These are phyloP conservation scores for Valencia hispanica DNA, from an alignment of 2,797 vertebrate species.

Conservation along the genomic window DNA sequence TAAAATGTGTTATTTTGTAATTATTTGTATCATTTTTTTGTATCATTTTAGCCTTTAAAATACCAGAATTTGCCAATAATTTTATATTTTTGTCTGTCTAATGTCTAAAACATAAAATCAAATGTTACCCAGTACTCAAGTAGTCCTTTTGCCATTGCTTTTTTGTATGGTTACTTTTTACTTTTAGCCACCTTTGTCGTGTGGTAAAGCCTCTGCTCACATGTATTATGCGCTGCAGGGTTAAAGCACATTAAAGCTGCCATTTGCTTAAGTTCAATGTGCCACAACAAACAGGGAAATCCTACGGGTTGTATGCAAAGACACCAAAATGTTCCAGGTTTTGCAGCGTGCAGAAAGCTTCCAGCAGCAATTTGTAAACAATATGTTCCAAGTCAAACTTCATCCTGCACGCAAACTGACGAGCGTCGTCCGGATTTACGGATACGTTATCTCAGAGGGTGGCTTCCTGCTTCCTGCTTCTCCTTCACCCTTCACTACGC, in stretches of 20 bases:
- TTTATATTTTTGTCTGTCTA: no score
- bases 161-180: no score
- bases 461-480: constrained; percentile 40
- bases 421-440: constrained; percentile 48
- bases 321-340: neutral
- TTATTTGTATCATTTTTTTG: no score
- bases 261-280: constrained; percentile 43
- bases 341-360: constrained; percentile 25
- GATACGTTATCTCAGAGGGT: constrained; percentile 40
- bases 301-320: constrained; percentile 39
- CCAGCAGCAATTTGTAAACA: constrained; percentile 53
- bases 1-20: no score
- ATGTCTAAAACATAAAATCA: no score
- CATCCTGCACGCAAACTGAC: constrained; percentile 33
- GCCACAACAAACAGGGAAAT: constrained; percentile 37
- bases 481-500: constrained; percentile 13
- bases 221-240: constrained; percentile 1
- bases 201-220: neutral
- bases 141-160: no score
- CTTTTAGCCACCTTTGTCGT: no score
- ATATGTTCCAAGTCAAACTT: constrained; percentile 59
- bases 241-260: constrained; percentile 17
- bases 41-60: no score
- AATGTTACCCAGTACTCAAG: no score
- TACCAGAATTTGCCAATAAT: no score